Base-by-base conservation (phyloP, 2,113 vertebrate genomes). In the Todiramphus chloris region DNA sequence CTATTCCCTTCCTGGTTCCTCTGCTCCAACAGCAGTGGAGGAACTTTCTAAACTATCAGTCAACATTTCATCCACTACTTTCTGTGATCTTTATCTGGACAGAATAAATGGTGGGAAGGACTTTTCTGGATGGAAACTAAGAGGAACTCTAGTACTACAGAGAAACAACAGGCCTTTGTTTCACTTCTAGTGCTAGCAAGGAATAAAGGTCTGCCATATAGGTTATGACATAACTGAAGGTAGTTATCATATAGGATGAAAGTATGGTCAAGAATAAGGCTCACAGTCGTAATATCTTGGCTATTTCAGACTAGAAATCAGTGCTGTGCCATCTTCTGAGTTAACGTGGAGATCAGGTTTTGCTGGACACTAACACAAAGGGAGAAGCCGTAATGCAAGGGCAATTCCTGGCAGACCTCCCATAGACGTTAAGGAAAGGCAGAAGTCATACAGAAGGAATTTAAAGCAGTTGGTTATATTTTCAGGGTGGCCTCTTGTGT, bases 361-460 rank as follows among this genome's bases (percentile, higher is more conserved):
- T 83, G 56, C 76, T 87, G 83, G 86, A 59, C 39, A 12, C 20
- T 63, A 24, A 59, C 11, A 44, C 33, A 67, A 89, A 78, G 59
- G 58, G 28, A 90, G 63, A 91, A 87, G 62, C 24, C 1, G 0
- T 59, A 82, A 55, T 4, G 5, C 75, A 46, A 79, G 55, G 63
- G 76, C 72, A 90, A 1, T 62, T 77, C 21, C 80, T 94, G 92
- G 72, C 73, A 82, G 77, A 72, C 31, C 48, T 92, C 83, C 90
- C 35, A 0, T 1, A 23, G 75, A 80, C 3, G 3, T 56, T 89
- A 72, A 64, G 80, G 79, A 93, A 87, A 93, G 85, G 85, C 79
- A 95, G 86, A 82, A 95, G 53, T 93, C 85, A 84, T 66, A 76
- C 67, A 21, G 46, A 89, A 97, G 82, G 92, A 89, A 96, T 94